Evolutionary conservation across 2,888 invertebrate species (phyloP), one percentile per base, ranked within the genome.

Genomic region (Cryptus armator): DNA sequence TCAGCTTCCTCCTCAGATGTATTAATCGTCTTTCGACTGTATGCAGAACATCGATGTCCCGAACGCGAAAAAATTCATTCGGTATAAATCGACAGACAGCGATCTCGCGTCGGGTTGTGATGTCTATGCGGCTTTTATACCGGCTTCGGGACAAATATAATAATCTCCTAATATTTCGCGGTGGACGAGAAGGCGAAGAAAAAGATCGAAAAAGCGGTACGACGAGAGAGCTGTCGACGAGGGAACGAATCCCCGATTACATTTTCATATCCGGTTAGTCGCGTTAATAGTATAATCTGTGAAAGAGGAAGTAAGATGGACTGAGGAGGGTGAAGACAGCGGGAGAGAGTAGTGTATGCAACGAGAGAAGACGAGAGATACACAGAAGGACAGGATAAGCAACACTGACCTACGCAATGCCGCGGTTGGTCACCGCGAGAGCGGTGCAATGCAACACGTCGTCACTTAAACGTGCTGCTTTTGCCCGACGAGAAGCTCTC

Each of bases 331-430:
- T 1, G 19, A 53, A 71, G 29, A 24, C 9, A 72, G 37, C 16
- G n/a, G 4, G 14, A 24, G 19, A n/a, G n/a, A 29, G 6, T 44
- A 4, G 68, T 43, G 53, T 37, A 68, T 68, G 67, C n/a, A 59
- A 24, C n/a, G 56, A 37, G 77, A 66, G 29, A 46, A 66, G 29
- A 46, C 24, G 62, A 24, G 29, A 32, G 68, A 72, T 6, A 37
- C 19, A 44, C 37, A 71, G 70, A 71, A 53, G 53, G 53, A 71
- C 56, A 10, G 72, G 44, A 72, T 29, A 59, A 78, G 86, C 86
- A 86, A 85, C 88, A 89, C 89, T 89, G 89, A 89, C 89, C 89
- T 87, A 88, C 86, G 86, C 88, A 86, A 88, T 84, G 59, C 46
- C 59, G 59, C 44, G 44, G 72, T 46, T 72, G 59, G 72, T 72